A percentile compares a stretch with the other conserved stretches of the same genome.
Evolutionary conservation across 2,888 invertebrate genomes (phyloP).

Genomic region (Alsophila aescularia): DNA sequence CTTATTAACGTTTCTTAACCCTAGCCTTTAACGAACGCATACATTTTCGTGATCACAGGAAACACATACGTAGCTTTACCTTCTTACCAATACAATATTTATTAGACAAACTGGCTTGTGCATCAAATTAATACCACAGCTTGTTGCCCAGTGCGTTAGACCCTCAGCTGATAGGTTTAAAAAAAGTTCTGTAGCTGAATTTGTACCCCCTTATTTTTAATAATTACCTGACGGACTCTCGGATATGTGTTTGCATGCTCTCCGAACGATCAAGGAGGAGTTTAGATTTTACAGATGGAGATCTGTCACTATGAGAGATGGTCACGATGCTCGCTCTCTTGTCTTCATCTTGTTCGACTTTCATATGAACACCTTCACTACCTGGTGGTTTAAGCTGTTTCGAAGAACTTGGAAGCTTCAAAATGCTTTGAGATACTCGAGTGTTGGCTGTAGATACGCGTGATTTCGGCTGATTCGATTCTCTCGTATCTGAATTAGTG

Average conservation of each 20-base stretch:
- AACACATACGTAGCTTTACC: too few relatives aligned
- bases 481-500: conserved; percentile 26
- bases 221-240: conserved; percentile 51
- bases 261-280: conserved; percentile 43
- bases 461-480: conserved; percentile 23
- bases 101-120: too few relatives aligned
- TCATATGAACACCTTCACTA: not conserved
- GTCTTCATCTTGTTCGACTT: conserved; percentile 29
- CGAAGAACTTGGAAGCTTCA: conserved; percentile 34
- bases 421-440: conserved; percentile 33
- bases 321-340: not conserved
- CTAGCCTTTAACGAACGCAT: too few relatives aligned
- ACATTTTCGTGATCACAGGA: too few relatives aligned
- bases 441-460: conserved; percentile 7
- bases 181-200: too few relatives aligned
- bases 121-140: too few relatives aligned
- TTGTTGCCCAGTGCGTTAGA: too few relatives aligned
- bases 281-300: conserved; percentile 37
- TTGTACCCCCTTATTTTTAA: too few relatives aligned
- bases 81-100: too few relatives aligned
- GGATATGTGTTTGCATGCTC: conserved; percentile 14
- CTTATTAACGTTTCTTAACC: too few relatives aligned
- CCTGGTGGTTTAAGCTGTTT: not conserved
- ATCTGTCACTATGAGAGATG: conserved; percentile 12
- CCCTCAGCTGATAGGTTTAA: too few relatives aligned